phyloP scores from a whole-genome alignment of 2,888 invertebrate genomes.

The Cantharis rustica region DNA sequence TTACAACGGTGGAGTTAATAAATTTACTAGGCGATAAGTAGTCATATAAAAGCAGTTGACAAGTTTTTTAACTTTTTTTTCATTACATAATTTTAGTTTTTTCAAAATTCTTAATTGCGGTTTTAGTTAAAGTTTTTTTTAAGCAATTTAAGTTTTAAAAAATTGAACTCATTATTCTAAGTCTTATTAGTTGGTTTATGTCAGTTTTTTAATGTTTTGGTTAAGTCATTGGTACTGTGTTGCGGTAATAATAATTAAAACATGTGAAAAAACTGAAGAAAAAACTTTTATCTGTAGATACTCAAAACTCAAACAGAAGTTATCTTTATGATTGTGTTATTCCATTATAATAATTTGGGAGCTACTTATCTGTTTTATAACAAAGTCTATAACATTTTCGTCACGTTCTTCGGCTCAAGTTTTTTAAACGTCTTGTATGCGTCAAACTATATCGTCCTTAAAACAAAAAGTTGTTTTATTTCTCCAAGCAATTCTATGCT shows the following conservation, averaged over 20 bases:
- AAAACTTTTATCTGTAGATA: not conserved
- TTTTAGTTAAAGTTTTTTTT: no score
- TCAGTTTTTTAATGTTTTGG: not conserved
- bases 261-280: not conserved
- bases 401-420: constrained; percentile 5
- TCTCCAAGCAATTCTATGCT: not conserved
- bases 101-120: not conserved
- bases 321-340: not conserved
- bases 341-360: constrained; percentile 2
- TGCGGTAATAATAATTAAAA: not conserved
- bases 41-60: not conserved
- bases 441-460: constrained; percentile 1
- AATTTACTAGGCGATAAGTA: not conserved
- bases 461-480: not conserved
- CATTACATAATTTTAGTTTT: not conserved
- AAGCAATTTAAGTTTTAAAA: not conserved
- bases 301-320: not conserved
- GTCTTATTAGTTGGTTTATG: not conserved
- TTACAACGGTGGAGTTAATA: constrained; percentile 1
- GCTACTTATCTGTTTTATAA: constrained; percentile 9
- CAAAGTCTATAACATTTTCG: constrained; percentile 10
- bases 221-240: not conserved
- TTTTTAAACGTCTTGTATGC: constrained; percentile 1
- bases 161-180: not conserved
- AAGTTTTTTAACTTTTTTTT: not conserved